Evolutionary conservation across 2,888 invertebrate genomes (phyloP).

Genomic region (Lathronympha strigana): DNA sequence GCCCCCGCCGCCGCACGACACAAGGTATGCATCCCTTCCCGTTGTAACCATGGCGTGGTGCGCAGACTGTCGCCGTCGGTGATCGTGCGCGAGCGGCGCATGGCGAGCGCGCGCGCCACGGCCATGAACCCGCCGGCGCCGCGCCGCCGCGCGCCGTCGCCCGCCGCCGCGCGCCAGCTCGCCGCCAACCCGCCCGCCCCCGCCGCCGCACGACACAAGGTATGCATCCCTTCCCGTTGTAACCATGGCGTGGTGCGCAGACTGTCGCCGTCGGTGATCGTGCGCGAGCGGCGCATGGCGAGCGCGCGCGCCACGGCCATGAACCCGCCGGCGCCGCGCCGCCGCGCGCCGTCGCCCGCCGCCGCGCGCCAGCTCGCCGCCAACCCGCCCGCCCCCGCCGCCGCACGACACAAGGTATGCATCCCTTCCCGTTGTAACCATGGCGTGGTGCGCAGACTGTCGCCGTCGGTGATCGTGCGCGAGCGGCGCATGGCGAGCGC

Average conservation of each 20-base stretch:
- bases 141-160: conserved; percentile 78
- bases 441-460: conserved; percentile 50
- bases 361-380: conserved; percentile 81
- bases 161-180: conserved; percentile 76
- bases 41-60: background rate
- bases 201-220: conserved; percentile 77
- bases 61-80: conserved; percentile 84
- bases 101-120: conserved; percentile 87
- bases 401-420: conserved; percentile 80
- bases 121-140: conserved; percentile 91
- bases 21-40: conserved; percentile 70
- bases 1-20: conserved; percentile 78
- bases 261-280: conserved; percentile 86
- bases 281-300: conserved; percentile 86
- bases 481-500: conserved; percentile 86
- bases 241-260: conserved; percentile 49
- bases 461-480: conserved; percentile 68
- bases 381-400: conserved; percentile 83
- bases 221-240: conserved; percentile 47
- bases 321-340: conserved; percentile 89
- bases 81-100: conserved; percentile 86
- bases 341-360: conserved; percentile 75
- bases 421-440: background rate
- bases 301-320: conserved; percentile 88
- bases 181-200: conserved; percentile 85